Evolutionary conservation across 2,888 invertebrate species (phyloP).

Genomic region (Pterostichus madidus): DNA sequence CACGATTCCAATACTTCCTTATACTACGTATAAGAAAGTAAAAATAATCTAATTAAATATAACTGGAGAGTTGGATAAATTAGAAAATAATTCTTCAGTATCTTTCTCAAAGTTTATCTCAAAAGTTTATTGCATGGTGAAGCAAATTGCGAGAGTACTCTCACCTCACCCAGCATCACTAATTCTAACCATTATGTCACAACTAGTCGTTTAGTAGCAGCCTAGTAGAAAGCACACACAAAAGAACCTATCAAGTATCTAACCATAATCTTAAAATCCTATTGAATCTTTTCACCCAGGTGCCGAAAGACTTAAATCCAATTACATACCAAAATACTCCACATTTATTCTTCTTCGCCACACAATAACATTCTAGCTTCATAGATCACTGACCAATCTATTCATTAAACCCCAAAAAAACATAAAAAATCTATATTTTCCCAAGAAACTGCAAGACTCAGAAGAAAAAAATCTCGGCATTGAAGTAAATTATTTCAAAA

Average conservation of each 20-base stretch:
- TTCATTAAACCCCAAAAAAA: slow-evolving; percentile 6
- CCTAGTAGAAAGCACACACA: background rate
- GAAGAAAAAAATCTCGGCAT: slow-evolving; percentile 25
- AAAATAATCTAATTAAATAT: too few relatives aligned
- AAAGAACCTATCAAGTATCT: background rate
- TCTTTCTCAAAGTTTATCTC: too few relatives aligned
- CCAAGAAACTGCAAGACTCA: background rate
- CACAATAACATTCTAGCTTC: background rate
- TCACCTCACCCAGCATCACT: too few relatives aligned
- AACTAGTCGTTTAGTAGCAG: too few relatives aligned
- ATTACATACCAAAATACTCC: background rate
- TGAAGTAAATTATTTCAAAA: slow-evolving; percentile 42
- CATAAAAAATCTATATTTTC: background rate
- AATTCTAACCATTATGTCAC: too few relatives aligned
- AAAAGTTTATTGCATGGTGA: too few relatives aligned
- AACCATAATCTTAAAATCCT: slow-evolving; percentile 8
- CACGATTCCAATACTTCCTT: too few relatives aligned
- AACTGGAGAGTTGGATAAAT: too few relatives aligned
- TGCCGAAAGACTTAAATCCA: background rate
- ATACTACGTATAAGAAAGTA: too few relatives aligned
- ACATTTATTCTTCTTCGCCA: background rate
- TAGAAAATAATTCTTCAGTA: too few relatives aligned
- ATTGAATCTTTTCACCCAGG: background rate
- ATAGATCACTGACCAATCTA: slow-evolving; percentile 9
- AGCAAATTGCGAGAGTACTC: too few relatives aligned